These are phyloP conservation scores for Capitella teleta DNA, from an alignment of 1,140 invertebrate species.

Conservation along the genomic window DNA sequence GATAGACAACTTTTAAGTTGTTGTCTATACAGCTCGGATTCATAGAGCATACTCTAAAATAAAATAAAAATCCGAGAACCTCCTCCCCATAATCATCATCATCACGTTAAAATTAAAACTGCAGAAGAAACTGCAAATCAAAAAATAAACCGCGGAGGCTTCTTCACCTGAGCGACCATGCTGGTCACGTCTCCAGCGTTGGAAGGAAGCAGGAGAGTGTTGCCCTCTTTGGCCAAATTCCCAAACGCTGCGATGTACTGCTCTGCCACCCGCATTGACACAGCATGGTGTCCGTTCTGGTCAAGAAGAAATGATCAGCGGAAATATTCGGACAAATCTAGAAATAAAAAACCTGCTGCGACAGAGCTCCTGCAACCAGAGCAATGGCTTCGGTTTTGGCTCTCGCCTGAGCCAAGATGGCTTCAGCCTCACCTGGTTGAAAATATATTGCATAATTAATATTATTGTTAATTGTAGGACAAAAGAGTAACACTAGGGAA, in stretches of 20 bases:
- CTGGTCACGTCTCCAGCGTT: conserved; percentile 76
- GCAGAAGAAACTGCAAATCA: too few relatives aligned
- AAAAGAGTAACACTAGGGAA: too few relatives aligned
- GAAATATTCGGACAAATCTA: neutral
- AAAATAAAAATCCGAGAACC: too few relatives aligned
- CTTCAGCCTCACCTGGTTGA: conserved; percentile 67
- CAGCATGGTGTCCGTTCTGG: conserved; percentile 57
- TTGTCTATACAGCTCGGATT: too few relatives aligned
- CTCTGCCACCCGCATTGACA: conserved; percentile 81
- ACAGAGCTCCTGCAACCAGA: conserved; percentile 59
- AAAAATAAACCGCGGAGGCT: too few relatives aligned
- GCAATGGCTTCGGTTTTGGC: conserved; percentile 68
- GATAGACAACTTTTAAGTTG: too few relatives aligned
- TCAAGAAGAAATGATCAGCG: neutral
- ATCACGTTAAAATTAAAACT: too few relatives aligned
- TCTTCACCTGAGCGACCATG: conserved; percentile 70
- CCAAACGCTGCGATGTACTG: conserved; percentile 90
- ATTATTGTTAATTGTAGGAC: too few relatives aligned
- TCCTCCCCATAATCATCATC: too few relatives aligned
- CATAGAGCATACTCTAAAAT: too few relatives aligned
- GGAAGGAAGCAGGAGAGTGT: conserved; percentile 85
- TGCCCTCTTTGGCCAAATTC: conserved; percentile 81
- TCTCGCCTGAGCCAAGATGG: conserved; percentile 70
- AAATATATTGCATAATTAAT: too few relatives aligned
- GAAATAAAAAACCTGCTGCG: conserved; percentile 37